These are phyloP conservation scores for Chlamydotis undulata DNA, from an alignment of 2,113 vertebrate genomes.

Conservation along the genomic window DNA sequence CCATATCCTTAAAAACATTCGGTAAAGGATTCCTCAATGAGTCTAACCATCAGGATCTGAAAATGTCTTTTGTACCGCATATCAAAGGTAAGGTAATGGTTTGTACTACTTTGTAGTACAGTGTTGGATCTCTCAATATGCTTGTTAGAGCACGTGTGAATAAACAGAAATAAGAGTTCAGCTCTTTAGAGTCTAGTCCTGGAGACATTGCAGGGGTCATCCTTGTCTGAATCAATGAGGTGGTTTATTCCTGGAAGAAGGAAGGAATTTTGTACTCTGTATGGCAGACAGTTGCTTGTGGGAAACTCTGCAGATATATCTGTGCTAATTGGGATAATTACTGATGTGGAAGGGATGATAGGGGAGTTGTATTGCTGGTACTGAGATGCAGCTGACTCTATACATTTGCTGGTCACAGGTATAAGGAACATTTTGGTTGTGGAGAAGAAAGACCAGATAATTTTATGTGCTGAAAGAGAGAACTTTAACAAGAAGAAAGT, in stretches of 20 bases:
- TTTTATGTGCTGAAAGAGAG: not conserved
- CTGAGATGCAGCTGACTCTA: not conserved
- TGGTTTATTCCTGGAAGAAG: not conserved
- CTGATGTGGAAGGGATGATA: not conserved
- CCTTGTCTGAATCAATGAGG: not conserved
- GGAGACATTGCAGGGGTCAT: not conserved
- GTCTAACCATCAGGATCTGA: conserved; percentile 67
- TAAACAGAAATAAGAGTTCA: not conserved
- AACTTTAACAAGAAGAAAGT: not conserved
- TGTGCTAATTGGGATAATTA: not conserved
- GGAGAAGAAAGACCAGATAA: not conserved
- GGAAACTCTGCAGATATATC: not conserved
- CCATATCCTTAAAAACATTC: conserved; percentile 71
- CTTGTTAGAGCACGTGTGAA: not conserved
- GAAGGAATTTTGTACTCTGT: not conserved
- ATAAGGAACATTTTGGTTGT: not conserved
- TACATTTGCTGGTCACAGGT: not conserved
- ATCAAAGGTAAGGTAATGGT: conserved; percentile 79
- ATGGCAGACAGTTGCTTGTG: not conserved
- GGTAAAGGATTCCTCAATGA: conserved; percentile 49
- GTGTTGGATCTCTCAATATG: not conserved
- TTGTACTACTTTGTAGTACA: not conserved
- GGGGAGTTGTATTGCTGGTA: not conserved
- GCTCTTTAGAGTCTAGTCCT: not conserved
- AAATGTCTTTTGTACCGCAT: conserved; percentile 76